Conservation (phyloP, 2,888 invertebrate genomes). For the Chrysopilus asiliformis region DNA sequence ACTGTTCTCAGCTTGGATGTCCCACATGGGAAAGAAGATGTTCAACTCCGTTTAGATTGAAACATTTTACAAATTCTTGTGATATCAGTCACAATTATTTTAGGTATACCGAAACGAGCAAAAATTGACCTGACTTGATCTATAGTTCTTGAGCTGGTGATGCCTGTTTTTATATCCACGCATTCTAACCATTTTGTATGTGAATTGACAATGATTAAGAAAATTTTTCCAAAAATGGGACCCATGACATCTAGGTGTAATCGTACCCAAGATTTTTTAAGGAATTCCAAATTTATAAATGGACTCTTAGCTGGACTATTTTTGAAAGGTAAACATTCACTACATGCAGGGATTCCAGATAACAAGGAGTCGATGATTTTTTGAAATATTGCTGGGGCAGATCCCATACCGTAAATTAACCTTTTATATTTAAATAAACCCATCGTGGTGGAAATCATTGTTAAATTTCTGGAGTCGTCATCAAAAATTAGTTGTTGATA, state of each 20-base stretch:
- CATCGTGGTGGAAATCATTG: too few relatives aligned
- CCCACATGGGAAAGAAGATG: conserved; percentile 13
- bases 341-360: too few relatives aligned
- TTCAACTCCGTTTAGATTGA: conserved; percentile 13
- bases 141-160: conserved; percentile 7
- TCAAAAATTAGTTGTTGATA: too few relatives aligned
- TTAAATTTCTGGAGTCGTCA: too few relatives aligned
- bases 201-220: background rate
- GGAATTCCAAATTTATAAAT: background rate
- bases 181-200: background rate
- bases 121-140: conserved; percentile 13
- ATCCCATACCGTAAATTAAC: too few relatives aligned
- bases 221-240: background rate
- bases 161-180: too few relatives aligned
- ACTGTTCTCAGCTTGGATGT: conserved; percentile 11
- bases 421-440: too few relatives aligned
- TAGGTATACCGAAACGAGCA: conserved; percentile 20
- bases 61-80: conserved; percentile 16
- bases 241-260: background rate
- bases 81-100: conserved; percentile 19
- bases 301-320: background rate
- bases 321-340: background rate
- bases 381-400: too few relatives aligned
- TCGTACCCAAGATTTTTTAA: background rate
- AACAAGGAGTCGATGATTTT: too few relatives aligned